A percentile compares a stretch with the other conserved stretches of the same genome.
Conservation (phyloP, 2,888 invertebrate species). For the Bedellia somnulentella region DNA sequence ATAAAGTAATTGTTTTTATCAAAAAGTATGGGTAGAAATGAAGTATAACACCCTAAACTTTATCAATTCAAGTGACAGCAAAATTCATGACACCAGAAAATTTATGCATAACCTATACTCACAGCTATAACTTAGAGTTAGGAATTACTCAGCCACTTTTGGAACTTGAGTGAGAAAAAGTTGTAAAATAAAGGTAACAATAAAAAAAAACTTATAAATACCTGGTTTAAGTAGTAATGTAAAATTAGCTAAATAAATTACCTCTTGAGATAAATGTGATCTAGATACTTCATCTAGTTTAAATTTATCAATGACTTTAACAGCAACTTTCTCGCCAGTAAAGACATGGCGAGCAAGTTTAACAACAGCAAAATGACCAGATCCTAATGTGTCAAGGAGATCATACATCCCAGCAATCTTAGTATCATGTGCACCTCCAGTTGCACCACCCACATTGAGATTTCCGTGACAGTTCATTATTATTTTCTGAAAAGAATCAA, state of each 20-base stretch:
- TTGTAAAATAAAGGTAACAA: no score
- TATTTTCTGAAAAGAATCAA: no score
- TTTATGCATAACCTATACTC: no score
- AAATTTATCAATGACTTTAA: conserved; percentile 97
- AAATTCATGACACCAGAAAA: no score
- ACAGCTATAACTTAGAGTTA: no score
- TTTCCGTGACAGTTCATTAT: conserved; percentile 34
- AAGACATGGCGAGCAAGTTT: conserved; percentile 98
- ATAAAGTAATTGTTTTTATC: no score
- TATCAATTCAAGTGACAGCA: no score
- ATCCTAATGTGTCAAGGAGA: conserved; percentile 94
- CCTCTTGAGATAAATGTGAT: conserved; percentile 95
- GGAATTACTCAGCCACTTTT: no score
- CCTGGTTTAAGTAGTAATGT: not conserved
- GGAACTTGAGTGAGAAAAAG: no score
- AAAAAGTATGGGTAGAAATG: no score
- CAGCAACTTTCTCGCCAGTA: conserved; percentile 97
- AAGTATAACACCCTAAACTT: no score
- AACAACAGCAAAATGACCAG: conserved; percentile 98
- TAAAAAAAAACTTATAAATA: no score
- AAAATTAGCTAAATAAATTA: conserved; percentile 27
- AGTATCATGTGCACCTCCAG: conserved; percentile 69
- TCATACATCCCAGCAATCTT: conserved; percentile 97
- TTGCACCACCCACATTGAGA: conserved; percentile 25
- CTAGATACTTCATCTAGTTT: conserved; percentile 95